Evolutionary conservation across 2,888 invertebrate species (phyloP).

Genomic region (Danaus chrysippus): DNA sequence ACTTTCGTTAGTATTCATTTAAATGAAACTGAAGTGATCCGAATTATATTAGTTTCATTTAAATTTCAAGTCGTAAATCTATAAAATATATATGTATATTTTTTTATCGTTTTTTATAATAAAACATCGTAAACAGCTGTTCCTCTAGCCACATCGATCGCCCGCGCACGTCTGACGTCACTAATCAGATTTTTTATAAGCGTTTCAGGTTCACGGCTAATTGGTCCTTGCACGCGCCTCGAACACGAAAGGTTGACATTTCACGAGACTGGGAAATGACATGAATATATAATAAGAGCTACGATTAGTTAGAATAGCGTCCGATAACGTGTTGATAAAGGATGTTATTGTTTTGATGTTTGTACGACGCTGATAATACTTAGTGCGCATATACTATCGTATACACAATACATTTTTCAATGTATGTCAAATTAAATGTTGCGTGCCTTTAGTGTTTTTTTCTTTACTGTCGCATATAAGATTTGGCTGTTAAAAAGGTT

Average conservation of each 20-base stretch:
- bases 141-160: constrained; percentile 15
- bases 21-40: no score
- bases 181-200: constrained; percentile 36
- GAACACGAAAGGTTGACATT: constrained; percentile 34
- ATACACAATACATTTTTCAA: no score
- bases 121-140: not conserved
- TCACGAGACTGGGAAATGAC: constrained; percentile 23
- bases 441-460: no score
- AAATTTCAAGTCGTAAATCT: no score
- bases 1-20: no score
- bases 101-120: no score
- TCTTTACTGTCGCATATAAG: constrained; percentile 1
- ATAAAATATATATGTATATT: not conserved
- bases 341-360: constrained; percentile 39
- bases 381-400: constrained; percentile 19
- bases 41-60: no score
- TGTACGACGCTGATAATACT: constrained; percentile 24
- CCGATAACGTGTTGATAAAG: constrained; percentile 27
- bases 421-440: no score
- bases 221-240: constrained; percentile 40
- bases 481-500: constrained; percentile 12
- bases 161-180: constrained; percentile 30
- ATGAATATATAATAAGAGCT: constrained; percentile 22
- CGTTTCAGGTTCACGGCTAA: constrained; percentile 53
- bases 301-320: constrained; percentile 15